These are phyloP conservation scores for Motacilla tschutschensis DNA, from an alignment of 2,113 vertebrate species.

Conservation along the genomic window DNA sequence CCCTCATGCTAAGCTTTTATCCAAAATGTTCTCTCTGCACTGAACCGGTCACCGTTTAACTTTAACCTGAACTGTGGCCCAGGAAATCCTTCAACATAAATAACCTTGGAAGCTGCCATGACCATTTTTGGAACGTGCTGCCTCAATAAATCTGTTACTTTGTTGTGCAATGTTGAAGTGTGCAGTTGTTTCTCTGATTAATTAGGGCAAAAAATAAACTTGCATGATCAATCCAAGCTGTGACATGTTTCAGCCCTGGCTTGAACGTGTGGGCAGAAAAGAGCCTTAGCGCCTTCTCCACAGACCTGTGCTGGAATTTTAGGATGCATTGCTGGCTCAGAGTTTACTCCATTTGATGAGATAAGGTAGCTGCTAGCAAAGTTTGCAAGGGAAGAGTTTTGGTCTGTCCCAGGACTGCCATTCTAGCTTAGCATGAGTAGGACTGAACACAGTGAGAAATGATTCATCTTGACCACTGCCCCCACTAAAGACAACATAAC, in stretches of 20 bases:
- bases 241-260: constrained; percentile 53
- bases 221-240: constrained; percentile 35
- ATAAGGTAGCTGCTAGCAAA: neutral
- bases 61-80: constrained; percentile 60
- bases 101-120: constrained; percentile 54
- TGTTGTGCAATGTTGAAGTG: constrained; percentile 58
- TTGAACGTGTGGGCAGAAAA: constrained; percentile 12
- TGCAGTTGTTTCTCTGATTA: constrained; percentile 66
- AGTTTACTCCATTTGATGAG: neutral
- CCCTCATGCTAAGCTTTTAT: constrained; percentile 24
- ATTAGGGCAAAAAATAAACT: constrained; percentile 65
- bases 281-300: neutral
- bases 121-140: constrained; percentile 28
- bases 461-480: neutral
- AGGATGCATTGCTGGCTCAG: neutral
- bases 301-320: neutral
- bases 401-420: neutral
- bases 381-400: neutral
- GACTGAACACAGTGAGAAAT: neutral
- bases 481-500: neutral
- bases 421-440: neutral
- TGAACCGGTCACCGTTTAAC: constrained; percentile 38
- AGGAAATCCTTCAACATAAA: constrained; percentile 56
- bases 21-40: constrained; percentile 31
- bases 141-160: constrained; percentile 57